Conservation (phyloP, 2,113 vertebrate genomes). For the Phycodurus eques region DNA sequence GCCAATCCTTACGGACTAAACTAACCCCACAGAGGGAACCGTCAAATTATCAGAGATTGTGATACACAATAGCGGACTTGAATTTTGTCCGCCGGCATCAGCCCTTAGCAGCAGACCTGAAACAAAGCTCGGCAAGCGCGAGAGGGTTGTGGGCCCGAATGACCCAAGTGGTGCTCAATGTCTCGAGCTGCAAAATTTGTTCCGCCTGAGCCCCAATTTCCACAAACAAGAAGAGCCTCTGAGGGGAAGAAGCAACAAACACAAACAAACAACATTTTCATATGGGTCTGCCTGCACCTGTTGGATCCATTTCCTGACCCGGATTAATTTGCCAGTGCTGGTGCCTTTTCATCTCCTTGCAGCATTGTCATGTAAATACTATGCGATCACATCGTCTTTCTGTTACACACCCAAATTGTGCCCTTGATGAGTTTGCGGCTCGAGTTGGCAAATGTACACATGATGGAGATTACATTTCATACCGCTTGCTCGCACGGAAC, state of each 20-base stretch:
- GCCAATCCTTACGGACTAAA: no score
- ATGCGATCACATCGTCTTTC: neutral
- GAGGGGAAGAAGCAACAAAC: conserved; percentile 4
- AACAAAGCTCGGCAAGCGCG: neutral
- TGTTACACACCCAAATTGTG: neutral
- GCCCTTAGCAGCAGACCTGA: no score
- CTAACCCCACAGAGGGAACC: no score
- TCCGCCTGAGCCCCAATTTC: neutral
- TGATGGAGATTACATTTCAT: conserved; percentile 2
- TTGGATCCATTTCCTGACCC: neutral
- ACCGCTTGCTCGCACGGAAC: neutral
- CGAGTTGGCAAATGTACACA: neutral
- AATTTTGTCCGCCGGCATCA: no score
- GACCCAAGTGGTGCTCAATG: no score
- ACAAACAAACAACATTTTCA: neutral
- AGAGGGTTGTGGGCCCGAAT: no score
- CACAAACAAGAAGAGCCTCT: neutral
- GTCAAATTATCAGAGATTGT: no score
- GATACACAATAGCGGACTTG: no score
- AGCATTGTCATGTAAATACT: neutral
- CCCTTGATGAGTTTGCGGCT: neutral
- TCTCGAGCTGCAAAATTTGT: neutral
- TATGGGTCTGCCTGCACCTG: neutral
- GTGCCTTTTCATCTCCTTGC: neutral
- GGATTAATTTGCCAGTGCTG: neutral